Evolutionary conservation across 1,140 invertebrate genomes (phyloP), one percentile per base, ranked within the genome.

Genomic region (Ditylenchus dipsaci): DNA sequence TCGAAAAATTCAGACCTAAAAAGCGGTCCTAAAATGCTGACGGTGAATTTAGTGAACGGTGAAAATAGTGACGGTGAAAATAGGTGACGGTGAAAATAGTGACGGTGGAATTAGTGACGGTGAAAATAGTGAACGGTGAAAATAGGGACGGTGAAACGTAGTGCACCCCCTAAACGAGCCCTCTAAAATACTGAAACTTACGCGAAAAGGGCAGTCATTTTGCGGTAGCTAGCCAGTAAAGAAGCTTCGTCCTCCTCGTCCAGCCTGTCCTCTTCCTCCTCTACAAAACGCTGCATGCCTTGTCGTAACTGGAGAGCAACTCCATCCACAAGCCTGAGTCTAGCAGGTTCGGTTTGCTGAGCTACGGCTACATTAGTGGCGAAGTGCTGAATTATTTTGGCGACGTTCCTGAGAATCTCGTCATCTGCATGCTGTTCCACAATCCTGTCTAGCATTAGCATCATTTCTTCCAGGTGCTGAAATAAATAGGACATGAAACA

Each of bases 231-330:
- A 73, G 92, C 91, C 0, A 90, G 88, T 63, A 98, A 88, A 77
- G 90, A 90, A 84, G 93, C 96, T 19, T 89, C 89, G 84, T 97
- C 94, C 87, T 98, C 94, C 78, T 94, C 93, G 85, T 96, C 92
- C 0, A 93, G 91, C 63, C 89, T 89, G 77, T 93, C 91, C 78
- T 91, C 73, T 19, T 38, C 33, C 11, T 73, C 60, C 19, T 67
- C 49, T 8, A 68, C 59, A n/a, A 19, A 76, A 64, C 43, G 68
- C 33, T 74, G 65, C 29, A 68, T 33, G 23, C 29, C 30, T n/a
- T 45, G 56, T 0, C 68, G 38, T 19, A 81, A 58, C 27, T 68
- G 67, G 3, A 74, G 19, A 1, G 65, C 70, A 11, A 81, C 19
- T 17, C 66, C 65, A 65, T 81, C 79, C 11, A 82, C 59, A 13